Base-by-base conservation (phyloP, 2,888 invertebrate genomes). In the Protophormia terraenovae region DNA sequence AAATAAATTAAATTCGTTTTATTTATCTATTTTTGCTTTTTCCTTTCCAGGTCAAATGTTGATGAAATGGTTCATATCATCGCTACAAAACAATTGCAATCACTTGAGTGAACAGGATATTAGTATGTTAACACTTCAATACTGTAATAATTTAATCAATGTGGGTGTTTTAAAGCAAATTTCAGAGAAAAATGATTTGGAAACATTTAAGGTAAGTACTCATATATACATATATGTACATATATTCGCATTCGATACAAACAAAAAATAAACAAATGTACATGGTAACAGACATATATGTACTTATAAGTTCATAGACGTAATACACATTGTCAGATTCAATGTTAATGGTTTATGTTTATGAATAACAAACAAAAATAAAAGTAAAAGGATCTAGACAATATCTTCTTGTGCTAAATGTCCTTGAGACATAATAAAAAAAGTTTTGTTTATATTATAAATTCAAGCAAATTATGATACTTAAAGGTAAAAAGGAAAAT, bases 51-150 rank as follows among this genome's bases (percentile, higher is more conserved):
- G 98, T 92, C 96, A 97, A 93, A 97, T 97, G 96, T 94, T 98
- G 90, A 94, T 98, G 89, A 97, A 97, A 93, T 98, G 98, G 97
- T 95, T 97, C 89, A 94, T 96, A 87, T 96, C 97, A 69, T 96
- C 97, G 71, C 87, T 92, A 83, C 91, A 97, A 96, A 81, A 55
- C 50, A 83, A 83, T 55, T 55, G 67, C 66, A 84, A 84, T 71
- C 83, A 84, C 22, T 93, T 94, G 86, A 92, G 94, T 88, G 93
- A 94, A 87, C 95, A 95, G 90, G 98, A 98, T 90, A 93, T 97
- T 88, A 96, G 95, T 91, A 94, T 95, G 89, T 93, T 98, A 89
- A 96, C 96, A 6, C 94, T 96, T 82, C 97, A 97, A 91, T 96
- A 97, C 91, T 98, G 97, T 92, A 97, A 97, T 1, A 96, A 97